Evolutionary conservation across 2,797 vertebrate genomes (phyloP), one percentile per base, ranked within the genome.

Genomic region (Nasua narica): DNA sequence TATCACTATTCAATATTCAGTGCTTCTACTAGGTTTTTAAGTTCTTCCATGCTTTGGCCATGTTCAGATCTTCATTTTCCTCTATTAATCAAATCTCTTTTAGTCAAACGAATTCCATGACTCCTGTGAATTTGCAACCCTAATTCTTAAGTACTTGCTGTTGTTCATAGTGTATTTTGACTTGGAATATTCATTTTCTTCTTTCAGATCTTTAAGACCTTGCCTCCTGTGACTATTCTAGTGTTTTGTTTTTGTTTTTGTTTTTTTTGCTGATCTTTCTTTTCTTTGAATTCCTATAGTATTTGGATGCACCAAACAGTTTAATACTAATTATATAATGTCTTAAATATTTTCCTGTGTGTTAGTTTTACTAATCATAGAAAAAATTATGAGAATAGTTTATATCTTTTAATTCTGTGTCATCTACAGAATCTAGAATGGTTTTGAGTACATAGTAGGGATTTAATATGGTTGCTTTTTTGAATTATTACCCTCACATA

Each of bases 401-500:
- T 81, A 7, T 72, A 32, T 89, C 67, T 93, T 96, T 90, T 92
- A 90, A 78, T 85, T 95, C 19, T 82, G 15, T 93, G 72, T 85
- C 69, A 90, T 46, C 78, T 21, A 48, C 18, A 96, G 37, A 43
- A 84, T 78, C 79, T 76, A 95, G 79, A 89, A 91, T 87, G 67
- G 25, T 81, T 93, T 83, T 88, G 89, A 96, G 95, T 90, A 96
- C 84, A 81, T 79, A 95, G 95, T 98, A 97, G 95, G 84, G 74
- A 70, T 94, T 97, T 95, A 96, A 96, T 95, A 82, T 77, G 72
- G 84, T 90, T 97, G 77, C 56, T 70, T 60, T 94, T 87, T 91
- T 97, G 90, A 97, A 93, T 97, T 94, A 97, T 90, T 94, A 79
- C 62, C 50, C 52, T 95, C n/a, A 32, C 25, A 65, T 37, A 54